Base-by-base conservation (phyloP, 2,797 vertebrate species). In the Poeciliopsis infans region DNA sequence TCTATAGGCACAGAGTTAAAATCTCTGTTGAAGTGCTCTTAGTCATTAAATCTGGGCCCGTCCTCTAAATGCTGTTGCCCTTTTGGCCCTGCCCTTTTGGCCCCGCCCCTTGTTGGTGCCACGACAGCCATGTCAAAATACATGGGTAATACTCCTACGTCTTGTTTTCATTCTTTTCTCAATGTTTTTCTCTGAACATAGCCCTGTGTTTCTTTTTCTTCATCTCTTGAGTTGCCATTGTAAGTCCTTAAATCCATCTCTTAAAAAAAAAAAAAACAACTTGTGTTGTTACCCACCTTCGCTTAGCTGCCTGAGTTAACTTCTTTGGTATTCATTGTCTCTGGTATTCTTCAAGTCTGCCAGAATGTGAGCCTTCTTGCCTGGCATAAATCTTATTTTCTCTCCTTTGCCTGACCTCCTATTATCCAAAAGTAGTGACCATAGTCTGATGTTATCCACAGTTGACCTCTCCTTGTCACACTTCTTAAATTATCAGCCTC, bases 171-270 rank as follows among this genome's bases (percentile, higher is more conserved):
- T 70, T 70, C n/a, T 45, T 45, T 13, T n/a, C 11, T 28, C 23
- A 45, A 7, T 46, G 46, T 57, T 73, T 57, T 83, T 57, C 43
- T 77, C 57, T 79, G 78, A 88, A 79, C 79, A 85, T 85, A 91
- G 13, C 28, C 57, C 57, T 61, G 88, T 78, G 72, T 79, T 79
- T 85, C 80, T 79, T 89, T 39, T 43, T 74, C 53, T 66, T 83
- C 64, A 87, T 80, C 88, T 81, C 80, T 72, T 41, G 0, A 81
- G 81, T 79, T 28, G 1, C 74, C 36, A 74, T 79, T 72, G 8
- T 36, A 36, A 53, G 31, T 57, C 51, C 72, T 75, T 79, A 66
- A 51, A 89, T 87, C 79, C 66, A 57, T 71, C 72, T 31, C 57
- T 59, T 61, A 31, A 59, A 80, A 70, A 74, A 7, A 31, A 59